Evolutionary conservation across 2,113 vertebrate genomes (phyloP).

Genomic region (Lipotes vexillifer): DNA sequence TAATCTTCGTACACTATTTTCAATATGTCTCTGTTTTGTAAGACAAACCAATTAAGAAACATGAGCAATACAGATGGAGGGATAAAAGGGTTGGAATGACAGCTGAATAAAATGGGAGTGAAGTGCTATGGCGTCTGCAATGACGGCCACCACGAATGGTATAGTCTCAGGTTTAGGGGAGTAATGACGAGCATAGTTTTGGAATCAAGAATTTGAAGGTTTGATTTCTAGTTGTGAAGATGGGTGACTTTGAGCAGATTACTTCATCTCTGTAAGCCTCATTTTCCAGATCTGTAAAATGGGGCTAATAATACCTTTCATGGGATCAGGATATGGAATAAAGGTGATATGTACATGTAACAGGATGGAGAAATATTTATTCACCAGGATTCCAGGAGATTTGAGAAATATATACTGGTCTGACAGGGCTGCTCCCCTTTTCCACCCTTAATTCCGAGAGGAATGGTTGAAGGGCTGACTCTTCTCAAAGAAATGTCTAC

Average conservation of each 20-base stretch:
- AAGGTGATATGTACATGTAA: background rate
- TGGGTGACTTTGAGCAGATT: background rate
- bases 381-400: background rate
- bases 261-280: background rate
- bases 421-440: background rate
- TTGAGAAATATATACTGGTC: background rate
- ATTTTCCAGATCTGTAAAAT: background rate
- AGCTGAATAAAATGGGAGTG: background rate
- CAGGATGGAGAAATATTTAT: background rate
- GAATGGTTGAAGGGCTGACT: background rate
- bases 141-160: fast-evolving
- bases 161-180: background rate
- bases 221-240: background rate
- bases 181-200: too few relatives aligned
- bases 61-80: background rate
- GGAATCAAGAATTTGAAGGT: background rate
- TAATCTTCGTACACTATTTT: background rate
- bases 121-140: fast-evolving
- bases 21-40: background rate
- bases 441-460: background rate
- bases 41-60: background rate
- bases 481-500: background rate
- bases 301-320: background rate
- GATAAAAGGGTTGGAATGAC: background rate
- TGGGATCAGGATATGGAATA: background rate